Evolutionary conservation across 2,888 invertebrate genomes (phyloP), one percentile per base, ranked within the genome.

Genomic region (Omphaloscelis lunosa): DNA sequence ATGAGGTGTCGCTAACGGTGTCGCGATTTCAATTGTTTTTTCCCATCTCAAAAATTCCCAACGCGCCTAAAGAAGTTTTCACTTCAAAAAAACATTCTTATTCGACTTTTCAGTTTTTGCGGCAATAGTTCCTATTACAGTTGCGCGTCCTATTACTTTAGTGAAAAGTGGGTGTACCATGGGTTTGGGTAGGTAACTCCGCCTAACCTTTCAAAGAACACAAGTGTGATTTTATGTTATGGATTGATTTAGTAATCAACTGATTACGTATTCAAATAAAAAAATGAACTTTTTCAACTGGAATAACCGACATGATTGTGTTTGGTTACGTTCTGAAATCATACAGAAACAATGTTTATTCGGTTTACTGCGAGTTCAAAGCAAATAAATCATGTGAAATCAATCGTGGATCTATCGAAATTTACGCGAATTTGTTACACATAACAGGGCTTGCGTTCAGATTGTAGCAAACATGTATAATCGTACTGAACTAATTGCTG

Each of bases 361-460:
- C 72, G 17, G 70, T 76, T 59, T 63, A 56, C 53, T 82, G 34
- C 17, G 58, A 61, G 61, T 5, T 74, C 83, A 78, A 78, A 82
- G 71, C 53, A 82, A 85, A 86, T 69, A 66, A 86, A 72, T 65
- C 74, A 65, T 51, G 61, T 56, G 69, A 72, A 78, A 82, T 82
- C 82, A 78, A 65, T 59, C 63, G 76, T 27, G 51, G 34, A 58
- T 68, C 23, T 41, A 59, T 84, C 58, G n/a, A 12, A 66, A 70
- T 84, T 66, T 79, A 56, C 34, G 11, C 29, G 15, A 63, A 62
- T 77, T 48, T 58, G 59, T 76, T 48, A 76, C 56, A 29, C 20
- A 29, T 63, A 58, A 65, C 41, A 63, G 34, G 41, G 34, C 45
- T 63, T 7, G 12, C 29, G 39, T 63, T 63, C 58, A 63, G 41